A percentile compares a stretch with the other conserved stretches of the same genome.
These are phyloP conservation scores for Nymphalis urticae DNA, from an alignment of 2,888 invertebrate species.

Conservation along the genomic window DNA sequence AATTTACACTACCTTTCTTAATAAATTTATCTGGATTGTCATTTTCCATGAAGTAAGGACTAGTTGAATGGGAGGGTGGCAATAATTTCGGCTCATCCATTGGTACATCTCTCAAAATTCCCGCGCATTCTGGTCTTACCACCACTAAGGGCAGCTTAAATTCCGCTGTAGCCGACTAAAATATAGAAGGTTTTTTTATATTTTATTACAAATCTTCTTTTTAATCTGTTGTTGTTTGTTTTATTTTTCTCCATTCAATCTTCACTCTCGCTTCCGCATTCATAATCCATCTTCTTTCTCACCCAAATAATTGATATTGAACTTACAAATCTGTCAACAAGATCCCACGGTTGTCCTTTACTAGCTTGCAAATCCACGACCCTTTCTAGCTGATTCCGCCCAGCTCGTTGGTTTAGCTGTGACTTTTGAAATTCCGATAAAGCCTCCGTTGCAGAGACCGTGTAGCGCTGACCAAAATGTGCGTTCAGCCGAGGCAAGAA, in stretches of 20 bases:
- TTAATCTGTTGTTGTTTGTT: slow-evolving; percentile 17
- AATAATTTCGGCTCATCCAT: slow-evolving; percentile 82
- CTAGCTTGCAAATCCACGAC: slow-evolving; percentile 83
- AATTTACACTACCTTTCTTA: slow-evolving; percentile 78
- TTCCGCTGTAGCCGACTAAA: slow-evolving; percentile 84
- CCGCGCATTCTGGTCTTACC: slow-evolving; percentile 86
- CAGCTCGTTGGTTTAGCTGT: slow-evolving; percentile 82
- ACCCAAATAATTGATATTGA: slow-evolving; percentile 25
- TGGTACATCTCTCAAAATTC: slow-evolving; percentile 82
- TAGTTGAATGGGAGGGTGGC: slow-evolving; percentile 81
- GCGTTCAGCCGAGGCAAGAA: slow-evolving; percentile 85
- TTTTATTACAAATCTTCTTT: slow-evolving; percentile 15
- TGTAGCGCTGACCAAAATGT: slow-evolving; percentile 86
- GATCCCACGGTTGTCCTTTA: slow-evolving; percentile 83
- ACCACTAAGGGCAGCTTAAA: slow-evolving; percentile 86
- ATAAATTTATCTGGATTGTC: slow-evolving; percentile 83
- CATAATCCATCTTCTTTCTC: slow-evolving; percentile 32
- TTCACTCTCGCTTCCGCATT: slow-evolving; percentile 27
- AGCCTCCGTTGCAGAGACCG: slow-evolving; percentile 87
- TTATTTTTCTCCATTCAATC: slow-evolving; percentile 40
- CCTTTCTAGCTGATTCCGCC: slow-evolving; percentile 81
- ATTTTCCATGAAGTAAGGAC: slow-evolving; percentile 86
- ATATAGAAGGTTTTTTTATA: neutral
- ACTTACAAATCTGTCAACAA: slow-evolving; percentile 84
- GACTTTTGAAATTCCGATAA: slow-evolving; percentile 86